Percentiles rank a stretch among this genome's conserved stretches.
phyloP scores from a whole-genome alignment of 2,113 vertebrate genomes.

The Labeo catla region DNA sequence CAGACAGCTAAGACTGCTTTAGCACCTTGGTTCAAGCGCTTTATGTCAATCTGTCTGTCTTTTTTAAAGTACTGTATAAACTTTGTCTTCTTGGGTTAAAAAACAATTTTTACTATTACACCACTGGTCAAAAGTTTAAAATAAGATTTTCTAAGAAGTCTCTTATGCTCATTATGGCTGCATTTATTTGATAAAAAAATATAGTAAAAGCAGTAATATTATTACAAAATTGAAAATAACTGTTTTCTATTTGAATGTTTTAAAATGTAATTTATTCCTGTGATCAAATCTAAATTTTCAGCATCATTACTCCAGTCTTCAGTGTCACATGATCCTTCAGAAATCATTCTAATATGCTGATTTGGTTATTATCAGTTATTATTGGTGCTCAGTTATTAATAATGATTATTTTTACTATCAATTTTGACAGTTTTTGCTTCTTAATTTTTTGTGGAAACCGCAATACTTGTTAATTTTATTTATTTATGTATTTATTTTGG shows the following conservation, averaged over 20 bases:
- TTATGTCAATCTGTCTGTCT: background rate
- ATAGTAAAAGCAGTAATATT: background rate
- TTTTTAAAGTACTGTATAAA: background rate
- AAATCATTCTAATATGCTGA: background rate
- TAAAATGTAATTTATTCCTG: background rate
- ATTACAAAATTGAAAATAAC: background rate
- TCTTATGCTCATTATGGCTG: background rate
- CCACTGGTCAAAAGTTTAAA: background rate
- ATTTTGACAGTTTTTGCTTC: background rate
- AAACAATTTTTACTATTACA: background rate
- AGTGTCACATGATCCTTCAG: background rate
- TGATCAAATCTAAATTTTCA: background rate
- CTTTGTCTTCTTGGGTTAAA: background rate
- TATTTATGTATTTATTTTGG: too few relatives aligned
- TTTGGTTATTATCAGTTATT: background rate
- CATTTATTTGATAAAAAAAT: background rate
- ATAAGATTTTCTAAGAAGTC: background rate
- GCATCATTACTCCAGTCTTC: background rate
- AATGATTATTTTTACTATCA: background rate
- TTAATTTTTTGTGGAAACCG: background rate
- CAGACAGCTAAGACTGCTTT: background rate
- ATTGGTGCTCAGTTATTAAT: background rate
- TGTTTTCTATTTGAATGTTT: background rate
- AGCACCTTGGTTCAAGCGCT: background rate
- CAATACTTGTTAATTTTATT: too few relatives aligned